Evolutionary conservation across 2,113 vertebrate species (phyloP).

Genomic region (Nyctibius bracteatus): DNA sequence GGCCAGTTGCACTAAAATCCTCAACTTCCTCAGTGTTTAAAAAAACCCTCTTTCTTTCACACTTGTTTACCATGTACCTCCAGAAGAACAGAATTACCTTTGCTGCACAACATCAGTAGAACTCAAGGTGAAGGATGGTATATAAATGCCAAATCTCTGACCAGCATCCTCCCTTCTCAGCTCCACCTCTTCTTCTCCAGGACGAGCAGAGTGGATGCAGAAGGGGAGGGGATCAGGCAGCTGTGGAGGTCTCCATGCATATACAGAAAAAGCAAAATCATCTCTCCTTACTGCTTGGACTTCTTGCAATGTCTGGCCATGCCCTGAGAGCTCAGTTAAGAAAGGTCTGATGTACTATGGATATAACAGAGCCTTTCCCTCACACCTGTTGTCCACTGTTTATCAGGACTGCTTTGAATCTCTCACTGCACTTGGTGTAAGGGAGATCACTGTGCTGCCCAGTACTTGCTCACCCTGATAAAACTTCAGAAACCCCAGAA

Average conservation of each 20-base stretch:
- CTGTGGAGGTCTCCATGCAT: not conserved
- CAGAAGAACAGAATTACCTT: not conserved
- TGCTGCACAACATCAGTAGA: not conserved
- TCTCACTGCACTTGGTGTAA: accelerated
- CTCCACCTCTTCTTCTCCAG: not conserved
- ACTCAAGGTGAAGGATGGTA: not conserved
- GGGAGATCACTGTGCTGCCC: not conserved
- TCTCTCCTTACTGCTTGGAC: not conserved
- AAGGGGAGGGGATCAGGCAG: not conserved
- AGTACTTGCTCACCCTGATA: not conserved
- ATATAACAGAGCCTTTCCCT: not conserved
- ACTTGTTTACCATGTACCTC: not conserved
- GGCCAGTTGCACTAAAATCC: not conserved
- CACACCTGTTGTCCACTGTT: not conserved
- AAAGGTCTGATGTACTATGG: not conserved
- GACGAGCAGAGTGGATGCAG: not conserved
- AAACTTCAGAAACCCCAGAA: not conserved
- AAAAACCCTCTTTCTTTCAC: not conserved
- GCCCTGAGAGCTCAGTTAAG: not conserved
- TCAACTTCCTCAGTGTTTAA: not conserved
- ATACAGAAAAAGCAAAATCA: not conserved
- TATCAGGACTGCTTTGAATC: not conserved
- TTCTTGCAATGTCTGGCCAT: not conserved
- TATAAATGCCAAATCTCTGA: not conserved
- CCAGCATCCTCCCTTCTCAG: not conserved